Evolutionary conservation across 2,888 invertebrate genomes (phyloP), one percentile per base, ranked within the genome.

Genomic region (Dorcus hopei): DNA sequence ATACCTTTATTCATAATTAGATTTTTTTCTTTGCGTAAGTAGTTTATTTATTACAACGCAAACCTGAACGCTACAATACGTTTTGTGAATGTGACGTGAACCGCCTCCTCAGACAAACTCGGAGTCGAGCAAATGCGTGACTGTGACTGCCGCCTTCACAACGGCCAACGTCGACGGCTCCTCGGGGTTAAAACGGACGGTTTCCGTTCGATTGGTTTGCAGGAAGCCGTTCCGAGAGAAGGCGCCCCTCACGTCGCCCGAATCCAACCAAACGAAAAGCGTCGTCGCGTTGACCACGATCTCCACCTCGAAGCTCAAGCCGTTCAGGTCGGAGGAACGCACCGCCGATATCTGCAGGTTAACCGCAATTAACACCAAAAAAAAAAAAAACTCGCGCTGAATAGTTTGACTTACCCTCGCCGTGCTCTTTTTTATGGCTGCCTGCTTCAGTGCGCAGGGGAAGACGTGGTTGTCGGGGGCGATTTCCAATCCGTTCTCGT

Each of bases 191-290:
- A 77, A 76, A 19, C 64, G 61, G 4, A 77, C 63, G 9, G 48
- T 68, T 63, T 69, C 73, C 3, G 40, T 60, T 23, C 61, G 41
- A 38, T 60, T 65, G 19, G 74, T 61, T 68, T 69, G 72, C 14
- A 74, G 47, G 61, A 93, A 87, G 0, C 93, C 93, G 76, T 94
- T 93, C 65, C 90, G 87, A 1, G 87, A 86, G 74, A 93, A 93
- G 58, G 77, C 79, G 1, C 93, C 93, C 9, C 70, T 73, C 43
- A 80, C 72, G 3, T 75, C 72, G 2, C 74, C 76, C 0, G 83
- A 74, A 63, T 89, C 87, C 16, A 90, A 74, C 88, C 89, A 90
- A 1, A 90, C 83, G 74, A 90, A 91, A 7, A 87, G 77, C 1
- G 88, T 84, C 39, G 88, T 79, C 1, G 80, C 79, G 62, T 85